Conservation (phyloP, 2,113 vertebrate species). For the Nycticryphes semicollaris region DNA sequence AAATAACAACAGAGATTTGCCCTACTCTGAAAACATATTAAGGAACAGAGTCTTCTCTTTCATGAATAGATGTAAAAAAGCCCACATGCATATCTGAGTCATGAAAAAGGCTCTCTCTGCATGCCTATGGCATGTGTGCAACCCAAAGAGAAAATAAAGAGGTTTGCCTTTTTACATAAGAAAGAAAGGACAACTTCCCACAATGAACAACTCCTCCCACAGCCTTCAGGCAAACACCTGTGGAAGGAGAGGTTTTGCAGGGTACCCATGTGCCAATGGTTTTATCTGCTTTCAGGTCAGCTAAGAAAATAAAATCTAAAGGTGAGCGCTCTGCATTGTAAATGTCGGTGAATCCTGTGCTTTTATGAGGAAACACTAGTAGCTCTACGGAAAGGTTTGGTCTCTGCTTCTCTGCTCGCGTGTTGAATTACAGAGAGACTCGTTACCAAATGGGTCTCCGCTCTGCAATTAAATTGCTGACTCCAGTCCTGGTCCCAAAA, state of each 20-base stretch:
- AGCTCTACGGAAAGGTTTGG: neutral
- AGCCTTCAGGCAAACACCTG: conserved; percentile 41
- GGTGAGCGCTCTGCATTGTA: neutral
- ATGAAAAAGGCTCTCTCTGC: neutral
- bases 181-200: neutral
- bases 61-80: neutral
- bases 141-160: neutral
- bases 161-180: neutral
- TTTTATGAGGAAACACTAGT: neutral
- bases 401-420: neutral
- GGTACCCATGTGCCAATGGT: neutral
- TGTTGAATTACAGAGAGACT: neutral
- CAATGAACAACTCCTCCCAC: neutral
- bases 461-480: neutral
- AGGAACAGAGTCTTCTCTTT: neutral
- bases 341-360: neutral
- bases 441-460: neutral
- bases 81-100: neutral
- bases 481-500: neutral
- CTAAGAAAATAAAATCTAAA: neutral
- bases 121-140: neutral
- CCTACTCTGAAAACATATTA: neutral
- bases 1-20: neutral
- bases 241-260: neutral
- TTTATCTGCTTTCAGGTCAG: conserved; percentile 27